Conservation (phyloP, 2,113 vertebrate species). For the Formicarius rufipectus region DNA sequence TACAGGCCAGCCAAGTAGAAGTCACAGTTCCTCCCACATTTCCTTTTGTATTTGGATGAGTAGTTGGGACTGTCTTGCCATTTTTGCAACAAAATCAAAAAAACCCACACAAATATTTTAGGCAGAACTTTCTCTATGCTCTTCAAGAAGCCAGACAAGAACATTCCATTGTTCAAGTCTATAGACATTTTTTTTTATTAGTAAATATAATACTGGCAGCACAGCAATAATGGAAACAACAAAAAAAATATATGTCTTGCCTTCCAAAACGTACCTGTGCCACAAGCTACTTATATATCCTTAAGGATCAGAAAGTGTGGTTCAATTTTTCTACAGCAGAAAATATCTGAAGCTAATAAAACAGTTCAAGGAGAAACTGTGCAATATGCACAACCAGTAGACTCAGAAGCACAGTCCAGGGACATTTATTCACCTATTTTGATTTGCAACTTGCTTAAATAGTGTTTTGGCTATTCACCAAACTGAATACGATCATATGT, state of each 20-base stretch:
- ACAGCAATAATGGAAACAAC: neutral
- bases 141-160: neutral
- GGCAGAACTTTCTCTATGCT: neutral
- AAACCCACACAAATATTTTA: neutral
- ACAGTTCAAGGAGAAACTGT: neutral
- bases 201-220: neutral
- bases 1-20: neutral
- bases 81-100: neutral
- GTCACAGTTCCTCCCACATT: neutral
- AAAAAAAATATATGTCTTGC: neutral
- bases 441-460: neutral
- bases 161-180: neutral
- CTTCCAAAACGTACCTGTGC: neutral
- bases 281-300: neutral
- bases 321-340: neutral
- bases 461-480: neutral
- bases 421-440: neutral
- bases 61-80: neutral
- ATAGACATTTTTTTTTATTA: neutral
- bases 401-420: neutral
- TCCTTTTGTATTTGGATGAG: neutral
- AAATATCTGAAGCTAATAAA: neutral
- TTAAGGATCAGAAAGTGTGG: neutral
- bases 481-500: neutral
- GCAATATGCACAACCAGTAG: neutral